Percentiles rank a stretch among this genome's conserved stretches.
Conservation (phyloP, 2,888 invertebrate genomes). For the Campaea margaritaria region DNA sequence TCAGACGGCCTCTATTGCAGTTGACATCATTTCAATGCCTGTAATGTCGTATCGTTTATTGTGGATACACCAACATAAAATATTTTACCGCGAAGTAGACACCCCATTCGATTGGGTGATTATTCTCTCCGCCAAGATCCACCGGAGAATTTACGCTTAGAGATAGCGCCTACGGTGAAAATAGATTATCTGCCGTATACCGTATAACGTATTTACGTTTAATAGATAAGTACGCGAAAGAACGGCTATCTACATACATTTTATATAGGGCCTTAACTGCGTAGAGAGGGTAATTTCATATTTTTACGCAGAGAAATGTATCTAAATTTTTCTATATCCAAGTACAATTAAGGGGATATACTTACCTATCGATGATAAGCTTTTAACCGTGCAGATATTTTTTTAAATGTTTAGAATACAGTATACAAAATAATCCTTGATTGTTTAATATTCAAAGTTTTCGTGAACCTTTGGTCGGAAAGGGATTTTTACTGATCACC, state of each 20-base stretch:
- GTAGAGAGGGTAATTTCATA: background rate
- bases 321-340: no score
- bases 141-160: conserved; percentile 48
- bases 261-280: background rate
- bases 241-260: conserved; percentile 35
- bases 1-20: no score
- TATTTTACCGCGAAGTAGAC: conserved; percentile 29
- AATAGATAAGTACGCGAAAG: conserved; percentile 46
- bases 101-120: conserved; percentile 51
- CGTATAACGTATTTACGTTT: conserved; percentile 48
- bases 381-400: no score
- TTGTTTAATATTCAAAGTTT: no score
- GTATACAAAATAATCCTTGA: no score
- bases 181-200: conserved; percentile 46
- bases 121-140: conserved; percentile 48
- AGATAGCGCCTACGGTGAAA: conserved; percentile 51
- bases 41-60: background rate
- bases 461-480: no score
- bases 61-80: conserved; percentile 31
- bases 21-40: background rate
- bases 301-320: no score
- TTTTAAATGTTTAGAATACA: no score
- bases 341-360: no score
- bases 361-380: no score
- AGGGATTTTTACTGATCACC: no score